Evolutionary conservation across 2,888 invertebrate species (phyloP).

Genomic region (Tenthredo distinguenda): DNA sequence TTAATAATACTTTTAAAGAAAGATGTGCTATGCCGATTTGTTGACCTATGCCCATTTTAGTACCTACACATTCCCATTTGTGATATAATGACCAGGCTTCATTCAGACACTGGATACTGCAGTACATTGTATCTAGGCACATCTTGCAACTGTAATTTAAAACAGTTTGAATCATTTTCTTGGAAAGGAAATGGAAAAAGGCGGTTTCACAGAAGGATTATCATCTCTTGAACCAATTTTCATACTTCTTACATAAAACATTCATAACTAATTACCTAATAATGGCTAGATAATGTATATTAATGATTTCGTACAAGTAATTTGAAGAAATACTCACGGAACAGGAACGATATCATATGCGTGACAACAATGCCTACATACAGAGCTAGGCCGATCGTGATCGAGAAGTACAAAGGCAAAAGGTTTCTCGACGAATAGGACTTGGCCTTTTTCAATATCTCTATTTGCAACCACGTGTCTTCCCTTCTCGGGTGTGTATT

Average conservation of each 20-base stretch:
- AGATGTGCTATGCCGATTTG: slow-evolving; percentile 89
- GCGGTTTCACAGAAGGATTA: not conserved
- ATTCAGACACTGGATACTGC: slow-evolving; percentile 83
- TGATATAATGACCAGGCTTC: slow-evolving; percentile 82
- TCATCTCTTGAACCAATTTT: not conserved
- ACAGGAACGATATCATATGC: slow-evolving; percentile 80
- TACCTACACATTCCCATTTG: slow-evolving; percentile 86
- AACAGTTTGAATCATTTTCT: slow-evolving; percentile 30
- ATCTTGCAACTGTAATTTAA: slow-evolving; percentile 81
- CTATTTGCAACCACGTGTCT: slow-evolving; percentile 84
- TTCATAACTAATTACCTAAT: no score
- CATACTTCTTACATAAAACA: no score
- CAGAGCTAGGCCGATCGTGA: slow-evolving; percentile 77
- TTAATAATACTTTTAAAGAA: slow-evolving; percentile 85
- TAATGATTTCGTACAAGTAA: slow-evolving; percentile 16
- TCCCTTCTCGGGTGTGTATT: slow-evolving; percentile 82
- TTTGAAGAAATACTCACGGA: slow-evolving; percentile 80
- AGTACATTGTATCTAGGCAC: slow-evolving; percentile 86
- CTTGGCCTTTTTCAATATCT: slow-evolving; percentile 83
- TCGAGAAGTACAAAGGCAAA: slow-evolving; percentile 87
- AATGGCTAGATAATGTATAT: not conserved
- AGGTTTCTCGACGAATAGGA: slow-evolving; percentile 90
- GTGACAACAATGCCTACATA: slow-evolving; percentile 88
- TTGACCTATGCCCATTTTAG: slow-evolving; percentile 82
- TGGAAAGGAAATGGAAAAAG: slow-evolving; percentile 35